Conservation (phyloP, 2,797 vertebrate genomes). For the Sternotherus odoratus region DNA sequence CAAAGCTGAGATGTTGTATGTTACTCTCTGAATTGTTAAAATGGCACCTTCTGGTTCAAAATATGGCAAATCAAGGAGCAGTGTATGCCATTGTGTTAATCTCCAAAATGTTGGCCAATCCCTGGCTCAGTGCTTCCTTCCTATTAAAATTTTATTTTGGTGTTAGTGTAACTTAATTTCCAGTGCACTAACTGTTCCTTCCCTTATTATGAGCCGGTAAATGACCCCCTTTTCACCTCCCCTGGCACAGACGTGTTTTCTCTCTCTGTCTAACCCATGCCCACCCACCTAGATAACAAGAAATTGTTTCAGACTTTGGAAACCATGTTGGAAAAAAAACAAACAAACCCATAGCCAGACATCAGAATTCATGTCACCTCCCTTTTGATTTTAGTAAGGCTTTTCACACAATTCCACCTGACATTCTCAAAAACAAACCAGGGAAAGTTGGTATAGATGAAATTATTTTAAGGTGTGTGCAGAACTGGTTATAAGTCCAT, state of each 20-base stretch:
- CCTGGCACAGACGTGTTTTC: constrained; percentile 47
- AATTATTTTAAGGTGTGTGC: too few relatives aligned
- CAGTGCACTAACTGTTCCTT: constrained; percentile 66
- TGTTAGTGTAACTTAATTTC: constrained; percentile 48
- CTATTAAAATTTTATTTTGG: constrained; percentile 15
- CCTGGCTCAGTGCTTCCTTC: not conserved
- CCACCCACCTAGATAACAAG: not conserved
- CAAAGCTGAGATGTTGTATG: not conserved
- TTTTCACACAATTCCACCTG: too few relatives aligned
- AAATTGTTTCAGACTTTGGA: constrained; percentile 9
- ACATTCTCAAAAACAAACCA: too few relatives aligned
- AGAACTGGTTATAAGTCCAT: too few relatives aligned
- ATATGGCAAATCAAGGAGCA: constrained; percentile 9
- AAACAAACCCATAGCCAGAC: not conserved
- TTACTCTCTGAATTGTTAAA: constrained; percentile 17
- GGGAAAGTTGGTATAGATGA: too few relatives aligned
- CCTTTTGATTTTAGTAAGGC: too few relatives aligned
- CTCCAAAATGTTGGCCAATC: constrained; percentile 37
- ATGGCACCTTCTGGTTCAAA: constrained; percentile 23
- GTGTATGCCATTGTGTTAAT: constrained; percentile 5
- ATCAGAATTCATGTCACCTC: too few relatives aligned
- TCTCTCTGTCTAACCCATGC: constrained; percentile 32
- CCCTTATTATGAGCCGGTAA: constrained; percentile 28
- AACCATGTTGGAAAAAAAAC: not conserved
- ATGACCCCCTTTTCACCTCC: constrained; percentile 15